These are phyloP conservation scores for Peromyscus melanophrys DNA, from an alignment of 2,797 vertebrate genomes.

Conservation along the genomic window DNA sequence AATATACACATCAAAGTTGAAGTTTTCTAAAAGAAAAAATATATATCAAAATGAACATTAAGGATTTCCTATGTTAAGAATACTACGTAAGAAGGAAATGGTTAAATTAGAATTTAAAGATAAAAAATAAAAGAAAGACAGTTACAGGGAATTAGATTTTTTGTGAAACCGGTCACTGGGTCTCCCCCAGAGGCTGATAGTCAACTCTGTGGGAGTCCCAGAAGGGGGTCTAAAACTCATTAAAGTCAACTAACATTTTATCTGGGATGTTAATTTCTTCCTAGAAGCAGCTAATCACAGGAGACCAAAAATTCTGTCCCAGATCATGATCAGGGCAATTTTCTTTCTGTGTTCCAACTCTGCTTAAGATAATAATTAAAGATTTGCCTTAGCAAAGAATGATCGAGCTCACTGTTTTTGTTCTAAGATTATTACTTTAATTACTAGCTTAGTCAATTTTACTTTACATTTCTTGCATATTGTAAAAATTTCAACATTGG, in stretches of 20 bases:
- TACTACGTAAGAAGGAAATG: background rate
- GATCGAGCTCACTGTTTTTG: background rate
- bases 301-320: background rate
- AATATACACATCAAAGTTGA: background rate
- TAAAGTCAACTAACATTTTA: conserved; percentile 45
- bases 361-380: conserved; percentile 10
- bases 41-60: background rate
- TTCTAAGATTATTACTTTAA: conserved; percentile 5
- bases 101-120: conserved; percentile 30
- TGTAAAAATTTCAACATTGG: background rate
- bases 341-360: background rate
- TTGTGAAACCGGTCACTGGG: background rate
- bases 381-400: conserved; percentile 1
- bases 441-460: background rate
- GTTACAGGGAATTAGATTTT: background rate
- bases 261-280: conserved; percentile 49
- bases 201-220: background rate
- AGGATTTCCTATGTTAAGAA: background rate
- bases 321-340: background rate
- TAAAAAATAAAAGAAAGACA: background rate
- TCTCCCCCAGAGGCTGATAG: background rate
- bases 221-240: conserved; percentile 36
- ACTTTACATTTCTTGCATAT: background rate
- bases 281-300: conserved; percentile 8
- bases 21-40: background rate